Conservation (phyloP, 2,888 invertebrate species). For the Lycia hirtaria region DNA sequence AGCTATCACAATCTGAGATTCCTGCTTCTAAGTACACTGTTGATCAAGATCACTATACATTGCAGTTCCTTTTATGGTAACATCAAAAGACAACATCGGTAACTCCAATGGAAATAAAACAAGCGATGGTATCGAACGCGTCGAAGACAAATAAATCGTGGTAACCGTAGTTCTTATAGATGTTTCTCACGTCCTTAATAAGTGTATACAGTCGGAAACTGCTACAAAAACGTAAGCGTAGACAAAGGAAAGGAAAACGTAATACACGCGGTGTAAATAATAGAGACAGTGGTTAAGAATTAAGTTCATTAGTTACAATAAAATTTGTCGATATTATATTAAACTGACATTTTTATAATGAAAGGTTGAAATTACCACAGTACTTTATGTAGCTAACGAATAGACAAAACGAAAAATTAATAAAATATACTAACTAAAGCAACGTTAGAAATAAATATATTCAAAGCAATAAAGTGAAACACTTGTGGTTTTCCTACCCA, state of each 20-base stretch:
- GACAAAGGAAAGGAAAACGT: constrained; percentile 79
- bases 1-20: constrained; percentile 36
- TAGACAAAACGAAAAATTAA: too few species aligned
- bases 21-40: constrained; percentile 1
- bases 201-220: constrained; percentile 75
- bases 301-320: constrained; percentile 49
- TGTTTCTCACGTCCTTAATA: constrained; percentile 82
- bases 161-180: constrained; percentile 53
- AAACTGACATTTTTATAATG: constrained; percentile 13
- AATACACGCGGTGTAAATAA: constrained; percentile 68
- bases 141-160: constrained; percentile 65
- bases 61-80: constrained; percentile 12
- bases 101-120: constrained; percentile 58
- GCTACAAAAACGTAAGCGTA: constrained; percentile 77
- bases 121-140: constrained; percentile 54
- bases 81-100: constrained; percentile 38
- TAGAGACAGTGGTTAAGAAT: constrained; percentile 54
- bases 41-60: constrained; percentile 19
- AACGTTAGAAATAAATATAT: too few species aligned
- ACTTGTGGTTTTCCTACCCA: too few species aligned
- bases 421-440: too few species aligned
- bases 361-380: not conserved
- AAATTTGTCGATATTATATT: constrained; percentile 21
- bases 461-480: too few species aligned
- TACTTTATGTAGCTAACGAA: too few species aligned